Conservation (phyloP, 2,113 vertebrate genomes). For the Azemiops feae region DNA sequence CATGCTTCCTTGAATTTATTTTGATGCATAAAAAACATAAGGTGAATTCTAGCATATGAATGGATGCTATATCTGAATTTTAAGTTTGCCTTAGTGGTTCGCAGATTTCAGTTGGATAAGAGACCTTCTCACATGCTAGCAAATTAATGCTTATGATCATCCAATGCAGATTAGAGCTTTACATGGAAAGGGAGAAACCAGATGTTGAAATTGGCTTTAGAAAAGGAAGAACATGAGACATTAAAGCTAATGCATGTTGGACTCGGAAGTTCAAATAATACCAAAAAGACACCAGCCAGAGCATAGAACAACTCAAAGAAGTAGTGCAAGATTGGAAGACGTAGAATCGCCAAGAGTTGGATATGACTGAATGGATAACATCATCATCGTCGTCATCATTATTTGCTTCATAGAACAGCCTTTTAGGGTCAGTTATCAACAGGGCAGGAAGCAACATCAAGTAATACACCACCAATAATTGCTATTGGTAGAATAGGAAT, state of each 20-base stretch:
- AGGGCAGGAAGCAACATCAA: neutral
- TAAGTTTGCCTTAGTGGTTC: neutral
- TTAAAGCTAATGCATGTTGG: neutral
- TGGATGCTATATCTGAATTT: conserved; percentile 4
- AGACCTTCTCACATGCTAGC: neutral
- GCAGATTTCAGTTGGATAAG: conserved; percentile 16
- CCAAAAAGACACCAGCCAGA: neutral
- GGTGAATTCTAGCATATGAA: conserved; percentile 33
- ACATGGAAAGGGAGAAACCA: neutral
- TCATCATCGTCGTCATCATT: neutral
- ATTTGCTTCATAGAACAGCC: neutral
- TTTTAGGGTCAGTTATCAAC: neutral
- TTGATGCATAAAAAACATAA: neutral
- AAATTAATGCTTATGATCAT: neutral
- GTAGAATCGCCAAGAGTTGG: neutral
- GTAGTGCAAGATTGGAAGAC: neutral
- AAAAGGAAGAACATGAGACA: neutral
- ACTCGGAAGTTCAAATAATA: neutral
- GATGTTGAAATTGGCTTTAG: neutral
- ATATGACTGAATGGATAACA: neutral
- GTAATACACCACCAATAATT: neutral
- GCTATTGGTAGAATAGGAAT: neutral
- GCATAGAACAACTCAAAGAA: neutral
- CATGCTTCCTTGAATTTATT: neutral
- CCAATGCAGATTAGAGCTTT: neutral